These are phyloP conservation scores for Saguinus imperator DNA, from an alignment of 2,113 vertebrate species.

Conservation along the genomic window DNA sequence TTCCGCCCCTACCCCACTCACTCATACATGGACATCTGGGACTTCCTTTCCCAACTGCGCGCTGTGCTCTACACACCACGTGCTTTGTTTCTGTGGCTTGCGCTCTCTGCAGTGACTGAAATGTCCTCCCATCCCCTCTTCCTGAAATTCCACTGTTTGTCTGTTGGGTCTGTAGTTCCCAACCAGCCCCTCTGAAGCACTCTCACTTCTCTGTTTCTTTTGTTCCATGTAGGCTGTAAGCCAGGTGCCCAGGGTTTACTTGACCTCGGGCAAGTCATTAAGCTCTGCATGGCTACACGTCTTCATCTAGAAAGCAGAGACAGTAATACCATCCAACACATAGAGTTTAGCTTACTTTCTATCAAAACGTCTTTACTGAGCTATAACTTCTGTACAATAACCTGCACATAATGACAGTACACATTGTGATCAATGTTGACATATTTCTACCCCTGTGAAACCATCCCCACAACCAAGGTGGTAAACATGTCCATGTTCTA, in stretches of 20 bases:
- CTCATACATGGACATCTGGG: too few relatives aligned
- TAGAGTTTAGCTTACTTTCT: background rate
- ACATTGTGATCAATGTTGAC: too few relatives aligned
- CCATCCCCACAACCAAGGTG: background rate
- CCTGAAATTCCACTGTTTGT: too few relatives aligned
- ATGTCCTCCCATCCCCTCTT: rapidly evolving
- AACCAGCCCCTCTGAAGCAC: rapidly evolving
- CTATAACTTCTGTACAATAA: background rate
- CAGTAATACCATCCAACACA: background rate
- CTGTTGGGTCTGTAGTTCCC: background rate
- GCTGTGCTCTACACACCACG: background rate
- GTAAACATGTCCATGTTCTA: background rate
- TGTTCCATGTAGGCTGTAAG: background rate
- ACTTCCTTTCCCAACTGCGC: rapidly evolving
- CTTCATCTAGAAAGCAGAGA: background rate
- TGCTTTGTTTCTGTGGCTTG: rapidly evolving
- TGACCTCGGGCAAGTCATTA: background rate
- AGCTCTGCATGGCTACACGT: background rate
- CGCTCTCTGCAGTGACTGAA: background rate
- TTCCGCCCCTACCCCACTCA: rapidly evolving
- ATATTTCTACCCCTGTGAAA: background rate
- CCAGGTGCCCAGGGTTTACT: background rate
- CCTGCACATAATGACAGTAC: background rate
- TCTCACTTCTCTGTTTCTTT: background rate
- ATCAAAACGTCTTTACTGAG: background rate